Evolutionary conservation across 2,888 invertebrate species (phyloP).

Genomic region (Epistrophe grossulariae): DNA sequence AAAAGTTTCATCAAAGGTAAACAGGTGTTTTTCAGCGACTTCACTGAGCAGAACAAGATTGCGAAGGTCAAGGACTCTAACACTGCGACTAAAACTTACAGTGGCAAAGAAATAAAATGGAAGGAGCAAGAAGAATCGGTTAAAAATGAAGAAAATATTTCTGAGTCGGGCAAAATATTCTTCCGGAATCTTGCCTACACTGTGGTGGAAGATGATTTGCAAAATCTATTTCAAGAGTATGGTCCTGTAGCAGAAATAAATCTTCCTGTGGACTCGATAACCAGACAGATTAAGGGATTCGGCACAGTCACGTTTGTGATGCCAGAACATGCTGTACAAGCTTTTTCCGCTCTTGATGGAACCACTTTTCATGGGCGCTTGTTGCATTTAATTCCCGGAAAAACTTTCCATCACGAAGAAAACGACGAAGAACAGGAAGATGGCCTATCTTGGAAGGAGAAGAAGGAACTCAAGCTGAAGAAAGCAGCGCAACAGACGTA

Average conservation of each 20-base stretch:
- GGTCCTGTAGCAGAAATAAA: conserved; percentile 94
- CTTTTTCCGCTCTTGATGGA: conserved; percentile 95
- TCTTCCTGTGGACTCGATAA: conserved; percentile 93
- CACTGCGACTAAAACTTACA: conserved; percentile 6
- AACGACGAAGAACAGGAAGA: conserved; percentile 85
- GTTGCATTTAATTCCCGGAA: conserved; percentile 96
- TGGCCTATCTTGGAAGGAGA: conserved; percentile 91
- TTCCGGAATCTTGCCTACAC: conserved; percentile 95
- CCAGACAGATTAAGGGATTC: conserved; percentile 94
- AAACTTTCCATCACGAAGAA: conserved; percentile 86
- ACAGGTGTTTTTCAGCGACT: conserved; percentile 86
- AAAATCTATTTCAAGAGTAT: conserved; percentile 91
- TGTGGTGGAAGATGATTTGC: conserved; percentile 93
- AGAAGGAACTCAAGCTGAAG: conserved; percentile 91
- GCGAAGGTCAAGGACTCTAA: conserved; percentile 79
- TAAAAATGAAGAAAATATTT: conserved; percentile 91
- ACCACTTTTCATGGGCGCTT: conserved; percentile 95
- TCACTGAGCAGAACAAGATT: conserved; percentile 84
- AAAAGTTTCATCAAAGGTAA: conserved; percentile 93
- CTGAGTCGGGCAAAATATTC: conserved; percentile 96
- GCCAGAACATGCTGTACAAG: conserved; percentile 97
- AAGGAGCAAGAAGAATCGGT: conserved; percentile 87
- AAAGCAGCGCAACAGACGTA: conserved; percentile 90
- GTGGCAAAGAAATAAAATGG: conserved; percentile 85
- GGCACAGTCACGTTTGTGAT: conserved; percentile 96